A percentile compares a stretch with the other conserved stretches of the same genome.
Conservation (phyloP, 2,113 vertebrate species). For the Rhinichthys klamathensis region DNA sequence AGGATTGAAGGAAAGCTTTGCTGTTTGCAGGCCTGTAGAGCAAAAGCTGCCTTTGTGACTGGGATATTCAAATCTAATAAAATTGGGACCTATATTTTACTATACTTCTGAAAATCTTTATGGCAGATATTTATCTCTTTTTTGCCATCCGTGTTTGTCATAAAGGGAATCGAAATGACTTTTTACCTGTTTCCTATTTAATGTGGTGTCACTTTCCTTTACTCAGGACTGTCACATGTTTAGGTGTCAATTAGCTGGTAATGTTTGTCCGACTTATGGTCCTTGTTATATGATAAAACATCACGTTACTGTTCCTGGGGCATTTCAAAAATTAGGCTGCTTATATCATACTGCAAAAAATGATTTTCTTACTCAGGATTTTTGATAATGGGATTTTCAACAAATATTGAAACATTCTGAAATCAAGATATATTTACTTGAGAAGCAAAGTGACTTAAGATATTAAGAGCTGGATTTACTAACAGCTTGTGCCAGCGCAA, state of each 20-base stretch:
- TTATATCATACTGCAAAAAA: neutral
- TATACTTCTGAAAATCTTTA: constrained; percentile 29
- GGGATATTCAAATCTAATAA: constrained; percentile 42
- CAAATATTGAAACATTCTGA: too few species aligned
- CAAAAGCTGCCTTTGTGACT: constrained; percentile 41
- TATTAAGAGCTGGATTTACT: too few species aligned
- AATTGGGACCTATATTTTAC: constrained; percentile 50
- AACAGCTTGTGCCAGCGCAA: too few species aligned
- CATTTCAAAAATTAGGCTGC: neutral
- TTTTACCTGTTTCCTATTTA: neutral
- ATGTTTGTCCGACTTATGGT: neutral
- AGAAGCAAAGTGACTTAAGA: too few species aligned
- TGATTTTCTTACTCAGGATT: too few species aligned
- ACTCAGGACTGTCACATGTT: neutral
- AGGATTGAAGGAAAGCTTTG: constrained; percentile 12
- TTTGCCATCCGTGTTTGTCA: constrained; percentile 43
- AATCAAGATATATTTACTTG: too few species aligned
- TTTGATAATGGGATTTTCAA: too few species aligned
- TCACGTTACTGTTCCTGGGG: neutral
- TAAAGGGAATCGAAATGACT: constrained; percentile 37
- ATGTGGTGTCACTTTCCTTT: constrained; percentile 9
- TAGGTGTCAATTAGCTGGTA: neutral
- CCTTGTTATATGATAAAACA: neutral
- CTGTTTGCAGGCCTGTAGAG: constrained; percentile 18
- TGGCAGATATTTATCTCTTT: constrained; percentile 33